phyloP scores from a whole-genome alignment of 2,797 vertebrate species.

The Sylvilagus floridanus region DNA sequence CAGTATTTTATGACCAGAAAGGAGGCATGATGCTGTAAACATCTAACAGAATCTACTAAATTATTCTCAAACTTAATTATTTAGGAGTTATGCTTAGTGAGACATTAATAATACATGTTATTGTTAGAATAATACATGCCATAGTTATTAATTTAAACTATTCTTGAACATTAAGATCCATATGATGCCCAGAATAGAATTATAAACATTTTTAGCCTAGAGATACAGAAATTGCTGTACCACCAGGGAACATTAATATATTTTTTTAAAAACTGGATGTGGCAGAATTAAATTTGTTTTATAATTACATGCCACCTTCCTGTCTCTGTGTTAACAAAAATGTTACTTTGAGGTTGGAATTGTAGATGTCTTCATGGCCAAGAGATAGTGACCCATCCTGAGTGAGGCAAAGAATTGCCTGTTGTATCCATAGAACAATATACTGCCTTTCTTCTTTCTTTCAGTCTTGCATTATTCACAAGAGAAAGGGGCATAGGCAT shows the following conservation, averaged over 20 bases:
- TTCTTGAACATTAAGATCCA: conserved; percentile 42
- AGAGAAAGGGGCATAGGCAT: conserved; percentile 15
- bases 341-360: conserved; percentile 54
- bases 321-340: conserved; percentile 25
- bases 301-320: background rate
- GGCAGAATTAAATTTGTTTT: conserved; percentile 13
- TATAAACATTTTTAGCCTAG: conserved; percentile 43
- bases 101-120: conserved; percentile 24
- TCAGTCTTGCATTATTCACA: background rate
- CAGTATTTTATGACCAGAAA: conserved; percentile 52
- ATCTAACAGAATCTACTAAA: conserved; percentile 13
- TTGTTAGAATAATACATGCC: conserved; percentile 55
- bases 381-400: background rate
- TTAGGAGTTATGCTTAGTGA: conserved; percentile 44
- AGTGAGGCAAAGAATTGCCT: background rate
- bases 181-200: background rate
- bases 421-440: background rate
- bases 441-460: conserved; percentile 57
- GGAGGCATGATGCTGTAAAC: conserved; percentile 60
- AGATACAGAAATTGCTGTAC: background rate
- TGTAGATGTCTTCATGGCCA: background rate
- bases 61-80: conserved; percentile 43
- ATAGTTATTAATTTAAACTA: conserved; percentile 46
- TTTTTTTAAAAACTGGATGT: conserved; percentile 40
- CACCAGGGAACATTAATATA: conserved; percentile 12